These are phyloP conservation scores for Scaeva pyrastri DNA, from an alignment of 2,888 invertebrate genomes.

Conservation along the genomic window DNA sequence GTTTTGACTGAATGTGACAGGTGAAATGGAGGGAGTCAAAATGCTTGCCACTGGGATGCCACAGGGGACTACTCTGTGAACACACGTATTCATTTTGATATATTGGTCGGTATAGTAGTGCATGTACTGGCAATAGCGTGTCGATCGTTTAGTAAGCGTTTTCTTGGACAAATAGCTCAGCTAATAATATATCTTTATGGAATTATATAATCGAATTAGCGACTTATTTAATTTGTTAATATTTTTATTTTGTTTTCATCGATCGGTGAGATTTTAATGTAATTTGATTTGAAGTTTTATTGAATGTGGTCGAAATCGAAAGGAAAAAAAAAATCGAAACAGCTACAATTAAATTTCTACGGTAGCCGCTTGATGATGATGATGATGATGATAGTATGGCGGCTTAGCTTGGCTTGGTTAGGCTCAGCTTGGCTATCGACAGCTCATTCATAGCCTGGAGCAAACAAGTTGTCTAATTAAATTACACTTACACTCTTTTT, in stretches of 20 bases:
- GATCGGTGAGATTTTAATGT: conserved; percentile 43
- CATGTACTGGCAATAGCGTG: too few relatives aligned
- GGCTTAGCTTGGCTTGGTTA: too few relatives aligned
- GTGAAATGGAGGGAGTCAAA: conserved; percentile 29
- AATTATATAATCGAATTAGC: conserved; percentile 63
- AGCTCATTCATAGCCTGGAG: conserved; percentile 42
- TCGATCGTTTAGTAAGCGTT: conserved; percentile 32
- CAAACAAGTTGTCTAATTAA: conserved; percentile 71
- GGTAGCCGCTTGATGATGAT: conserved; percentile 36
- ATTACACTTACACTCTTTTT: conserved; percentile 69
- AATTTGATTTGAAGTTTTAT: conserved; percentile 48
- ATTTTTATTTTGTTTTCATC: too few relatives aligned
- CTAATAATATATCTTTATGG: conserved; percentile 28
- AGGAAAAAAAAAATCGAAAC: background rate
- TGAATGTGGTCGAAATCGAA: conserved; percentile 15
- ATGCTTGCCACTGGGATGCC: conserved; percentile 54
- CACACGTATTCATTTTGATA: conserved; percentile 3
- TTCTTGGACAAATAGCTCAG: background rate
- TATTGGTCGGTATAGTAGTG: conserved; percentile 48
- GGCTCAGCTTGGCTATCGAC: background rate
- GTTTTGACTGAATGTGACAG: conserved; percentile 44
- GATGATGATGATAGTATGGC: background rate
- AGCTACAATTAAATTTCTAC: conserved; percentile 61
- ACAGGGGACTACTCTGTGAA: conserved; percentile 36
- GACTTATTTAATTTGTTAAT: conserved; percentile 60